A percentile compares a stretch with the other conserved stretches of the same genome.
Evolutionary conservation across 64 coral and sea anemone species (phyloP).

Genomic region (Astreopora myriophthalma): DNA sequence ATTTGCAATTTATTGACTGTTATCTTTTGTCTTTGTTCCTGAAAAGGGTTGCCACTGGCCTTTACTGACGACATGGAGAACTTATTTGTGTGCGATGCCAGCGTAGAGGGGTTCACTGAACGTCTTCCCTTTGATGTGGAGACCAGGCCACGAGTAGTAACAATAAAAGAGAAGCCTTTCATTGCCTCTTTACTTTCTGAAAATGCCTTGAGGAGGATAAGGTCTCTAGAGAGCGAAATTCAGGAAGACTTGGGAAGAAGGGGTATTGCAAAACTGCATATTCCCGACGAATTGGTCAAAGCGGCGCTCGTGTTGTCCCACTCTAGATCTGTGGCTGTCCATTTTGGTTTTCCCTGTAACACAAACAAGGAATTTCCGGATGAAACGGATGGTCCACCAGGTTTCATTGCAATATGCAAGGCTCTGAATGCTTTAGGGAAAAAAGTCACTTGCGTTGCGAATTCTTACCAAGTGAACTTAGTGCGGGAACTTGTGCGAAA

Average conservation of each 20-base stretch:
- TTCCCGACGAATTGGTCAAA: conserved; percentile 73
- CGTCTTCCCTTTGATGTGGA: neutral
- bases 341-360: conserved; percentile 79
- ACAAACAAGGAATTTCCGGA: conserved; percentile 25
- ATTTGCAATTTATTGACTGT: too few species aligned
- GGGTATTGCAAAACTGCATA: conserved; percentile 71
- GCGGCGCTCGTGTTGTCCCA: conserved; percentile 78
- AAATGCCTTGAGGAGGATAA: conserved; percentile 36
- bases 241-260: conserved; percentile 80
- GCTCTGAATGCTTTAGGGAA: conserved; percentile 84
- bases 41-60: conserved; percentile 13
- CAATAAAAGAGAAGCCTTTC: conserved; percentile 39
- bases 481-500: conserved; percentile 46
- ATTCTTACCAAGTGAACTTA: conserved; percentile 59
- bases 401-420: conserved; percentile 78
- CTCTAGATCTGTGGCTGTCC: conserved; percentile 62
- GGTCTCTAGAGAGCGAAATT: conserved; percentile 60
- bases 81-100: conserved; percentile 4
- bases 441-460: conserved; percentile 68
- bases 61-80: conserved; percentile 21
- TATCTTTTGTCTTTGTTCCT: neutral
- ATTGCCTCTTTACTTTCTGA: conserved; percentile 67
- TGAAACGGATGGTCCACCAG: conserved; percentile 83
- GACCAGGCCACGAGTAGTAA: conserved; percentile 2
- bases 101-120: neutral